Percentiles rank a stretch among this genome's conserved stretches.
Evolutionary conservation across 2,113 vertebrate species (phyloP).

Genomic region (Oryzias curvinotus): DNA sequence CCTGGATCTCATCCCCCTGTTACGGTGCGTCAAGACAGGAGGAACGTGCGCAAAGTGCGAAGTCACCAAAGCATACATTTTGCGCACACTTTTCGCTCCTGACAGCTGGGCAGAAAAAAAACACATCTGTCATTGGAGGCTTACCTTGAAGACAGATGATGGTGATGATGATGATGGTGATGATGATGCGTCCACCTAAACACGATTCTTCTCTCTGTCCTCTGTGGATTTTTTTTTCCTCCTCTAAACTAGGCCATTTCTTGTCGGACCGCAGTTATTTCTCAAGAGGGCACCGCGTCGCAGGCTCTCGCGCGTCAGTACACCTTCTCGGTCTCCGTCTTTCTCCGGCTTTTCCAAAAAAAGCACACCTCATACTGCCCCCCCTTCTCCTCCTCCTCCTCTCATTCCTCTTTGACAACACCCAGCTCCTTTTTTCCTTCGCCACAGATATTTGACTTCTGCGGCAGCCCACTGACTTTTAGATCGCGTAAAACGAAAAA

Average conservation of each 20-base stretch:
- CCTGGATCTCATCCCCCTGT: constrained; percentile 47
- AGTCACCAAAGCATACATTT: constrained; percentile 63
- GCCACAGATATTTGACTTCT: constrained; percentile 61
- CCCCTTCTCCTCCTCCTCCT: constrained; percentile 56
- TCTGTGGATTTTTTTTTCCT: constrained; percentile 22
- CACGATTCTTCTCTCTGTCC: constrained; percentile 48
- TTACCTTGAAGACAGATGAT: constrained; percentile 70
- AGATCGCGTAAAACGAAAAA: constrained; percentile 12
- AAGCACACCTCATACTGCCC: constrained; percentile 72
- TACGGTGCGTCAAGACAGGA: constrained; percentile 70
- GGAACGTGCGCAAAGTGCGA: constrained; percentile 68
- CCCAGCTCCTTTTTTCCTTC: constrained; percentile 56
- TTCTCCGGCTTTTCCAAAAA: constrained; percentile 71
- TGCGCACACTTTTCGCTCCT: constrained; percentile 53
- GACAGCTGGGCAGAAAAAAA: constrained; percentile 35
- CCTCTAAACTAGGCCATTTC: constrained; percentile 69
- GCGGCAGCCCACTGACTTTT: constrained; percentile 33
- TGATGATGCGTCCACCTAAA: constrained; percentile 52
- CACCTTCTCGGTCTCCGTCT: constrained; percentile 73
- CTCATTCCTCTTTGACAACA: constrained; percentile 68
- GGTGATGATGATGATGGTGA: constrained; percentile 39
- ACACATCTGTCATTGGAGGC: constrained; percentile 33
- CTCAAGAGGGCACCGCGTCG: constrained; percentile 70
- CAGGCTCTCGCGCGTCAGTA: constrained; percentile 66
- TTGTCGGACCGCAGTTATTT: constrained; percentile 64